A percentile compares a stretch with the other conserved stretches of the same genome.
Evolutionary conservation across 2,797 vertebrate species (phyloP).

Genomic region (Cyclopterus lumpus): DNA sequence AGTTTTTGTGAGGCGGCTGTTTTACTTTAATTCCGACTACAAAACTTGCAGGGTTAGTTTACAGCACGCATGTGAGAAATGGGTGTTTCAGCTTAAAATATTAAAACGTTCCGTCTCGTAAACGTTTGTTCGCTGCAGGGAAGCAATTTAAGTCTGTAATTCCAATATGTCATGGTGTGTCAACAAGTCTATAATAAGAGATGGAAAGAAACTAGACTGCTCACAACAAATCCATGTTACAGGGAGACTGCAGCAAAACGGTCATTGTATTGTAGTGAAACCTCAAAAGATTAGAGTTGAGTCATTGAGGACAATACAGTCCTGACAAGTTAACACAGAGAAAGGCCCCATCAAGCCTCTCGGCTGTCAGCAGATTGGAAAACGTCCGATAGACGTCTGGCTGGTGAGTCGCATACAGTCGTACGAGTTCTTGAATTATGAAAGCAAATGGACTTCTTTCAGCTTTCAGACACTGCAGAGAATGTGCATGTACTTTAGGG

Average conservation of each 20-base stretch:
- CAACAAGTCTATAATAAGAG: conserved; percentile 5
- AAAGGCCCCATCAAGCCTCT: not conserved
- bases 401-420: not conserved
- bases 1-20: not conserved
- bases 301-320: not conserved
- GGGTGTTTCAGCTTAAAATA: conserved; percentile 23
- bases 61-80: conserved; percentile 30
- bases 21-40: conserved; percentile 23
- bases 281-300: not conserved
- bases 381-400: not conserved
- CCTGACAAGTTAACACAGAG: not conserved
- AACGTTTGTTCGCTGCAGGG: conserved; percentile 14
- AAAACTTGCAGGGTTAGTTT: conserved; percentile 32
- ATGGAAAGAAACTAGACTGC: not conserved
- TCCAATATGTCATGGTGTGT: conserved; percentile 4
- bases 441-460: conserved; percentile 4
- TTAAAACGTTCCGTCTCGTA: conserved; percentile 15
- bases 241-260: not conserved
- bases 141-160: conserved; percentile 5
- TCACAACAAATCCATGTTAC: not conserved
- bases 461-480: not conserved
- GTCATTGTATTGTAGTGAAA: not conserved
- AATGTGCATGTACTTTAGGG: conserved; percentile 4
- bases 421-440: not conserved
- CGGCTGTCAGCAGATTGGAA: not conserved